Evolutionary conservation across 2,113 vertebrate genomes (phyloP).

Genomic region (Mandrillus leucophaeus): DNA sequence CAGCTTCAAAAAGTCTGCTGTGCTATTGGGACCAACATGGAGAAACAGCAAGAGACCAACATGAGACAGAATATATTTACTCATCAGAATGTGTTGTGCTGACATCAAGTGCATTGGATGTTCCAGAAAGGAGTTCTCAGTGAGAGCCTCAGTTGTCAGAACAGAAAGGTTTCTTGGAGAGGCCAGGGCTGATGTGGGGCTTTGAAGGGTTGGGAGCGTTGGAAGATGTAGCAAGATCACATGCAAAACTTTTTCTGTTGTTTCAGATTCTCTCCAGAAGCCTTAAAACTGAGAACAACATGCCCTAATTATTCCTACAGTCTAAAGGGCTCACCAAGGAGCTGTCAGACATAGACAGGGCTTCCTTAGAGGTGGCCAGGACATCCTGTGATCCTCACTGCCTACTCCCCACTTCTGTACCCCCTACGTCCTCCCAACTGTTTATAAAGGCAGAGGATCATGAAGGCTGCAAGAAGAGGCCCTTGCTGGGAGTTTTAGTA

Average conservation of each 20-base stretch:
- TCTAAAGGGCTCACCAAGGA: neutral
- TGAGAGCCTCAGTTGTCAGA: neutral
- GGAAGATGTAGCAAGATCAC: neutral
- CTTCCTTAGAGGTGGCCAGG: neutral
- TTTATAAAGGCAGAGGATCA: neutral
- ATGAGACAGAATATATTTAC: slow-evolving; percentile 70
- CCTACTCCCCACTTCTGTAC: neutral
- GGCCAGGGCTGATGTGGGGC: neutral
- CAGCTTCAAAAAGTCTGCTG: slow-evolving; percentile 53
- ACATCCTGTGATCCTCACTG: fast-evolving
- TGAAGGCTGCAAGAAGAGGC: neutral
- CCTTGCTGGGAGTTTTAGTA: neutral
- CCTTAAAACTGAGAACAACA: neutral
- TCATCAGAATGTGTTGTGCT: slow-evolving; percentile 53
- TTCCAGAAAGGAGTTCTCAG: neutral
- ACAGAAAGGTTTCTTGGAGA: neutral
- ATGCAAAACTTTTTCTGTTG: neutral
- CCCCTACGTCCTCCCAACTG: neutral
- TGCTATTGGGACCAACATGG: neutral
- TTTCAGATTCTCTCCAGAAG: slow-evolving; percentile 16
- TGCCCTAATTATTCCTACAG: neutral
- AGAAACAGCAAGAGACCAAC: slow-evolving; percentile 52
- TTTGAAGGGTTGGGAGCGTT: neutral
- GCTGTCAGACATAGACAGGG: neutral
- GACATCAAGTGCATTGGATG: neutral